These are phyloP conservation scores for Cephus pulcher DNA, from an alignment of 2,888 invertebrate genomes.

Conservation along the genomic window DNA sequence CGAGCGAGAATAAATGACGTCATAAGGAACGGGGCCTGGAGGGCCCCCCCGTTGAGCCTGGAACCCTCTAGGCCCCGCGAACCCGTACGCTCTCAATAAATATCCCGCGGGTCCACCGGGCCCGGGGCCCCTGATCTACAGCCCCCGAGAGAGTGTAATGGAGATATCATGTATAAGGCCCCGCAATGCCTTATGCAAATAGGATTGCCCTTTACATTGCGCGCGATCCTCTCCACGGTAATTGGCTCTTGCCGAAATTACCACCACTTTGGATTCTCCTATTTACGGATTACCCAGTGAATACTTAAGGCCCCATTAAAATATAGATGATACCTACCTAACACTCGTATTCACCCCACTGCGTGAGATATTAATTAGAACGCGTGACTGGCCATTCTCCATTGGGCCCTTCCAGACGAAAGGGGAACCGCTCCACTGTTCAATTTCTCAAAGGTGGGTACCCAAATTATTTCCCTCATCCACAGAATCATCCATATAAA, in stretches of 20 bases:
- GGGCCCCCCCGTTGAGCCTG: slow-evolving; percentile 31
- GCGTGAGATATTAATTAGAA: slow-evolving; percentile 47
- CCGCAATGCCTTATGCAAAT: slow-evolving; percentile 60
- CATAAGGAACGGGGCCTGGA: slow-evolving; percentile 53
- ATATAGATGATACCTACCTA: background rate
- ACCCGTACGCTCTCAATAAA: slow-evolving; percentile 44
- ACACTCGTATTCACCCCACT: background rate
- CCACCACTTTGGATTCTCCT: background rate
- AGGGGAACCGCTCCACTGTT: background rate
- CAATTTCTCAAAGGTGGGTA: background rate
- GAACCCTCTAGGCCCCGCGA: slow-evolving; percentile 21
- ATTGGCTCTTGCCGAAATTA: slow-evolving; percentile 45
- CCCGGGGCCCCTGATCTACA: slow-evolving; percentile 52
- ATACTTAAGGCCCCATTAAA: background rate
- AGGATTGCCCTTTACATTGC: slow-evolving; percentile 52
- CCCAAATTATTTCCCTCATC: background rate
- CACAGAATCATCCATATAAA: background rate
- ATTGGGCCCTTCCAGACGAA: background rate
- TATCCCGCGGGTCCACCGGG: slow-evolving; percentile 43
- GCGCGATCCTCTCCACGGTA: slow-evolving; percentile 45
- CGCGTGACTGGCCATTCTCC: slow-evolving; percentile 38
- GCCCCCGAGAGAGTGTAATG: slow-evolving; percentile 51
- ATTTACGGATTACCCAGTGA: background rate
- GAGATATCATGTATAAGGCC: slow-evolving; percentile 51
- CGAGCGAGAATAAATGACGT: slow-evolving; percentile 58